phyloP scores from a whole-genome alignment of 2,888 invertebrate genomes.

The Chalcis sispes region DNA sequence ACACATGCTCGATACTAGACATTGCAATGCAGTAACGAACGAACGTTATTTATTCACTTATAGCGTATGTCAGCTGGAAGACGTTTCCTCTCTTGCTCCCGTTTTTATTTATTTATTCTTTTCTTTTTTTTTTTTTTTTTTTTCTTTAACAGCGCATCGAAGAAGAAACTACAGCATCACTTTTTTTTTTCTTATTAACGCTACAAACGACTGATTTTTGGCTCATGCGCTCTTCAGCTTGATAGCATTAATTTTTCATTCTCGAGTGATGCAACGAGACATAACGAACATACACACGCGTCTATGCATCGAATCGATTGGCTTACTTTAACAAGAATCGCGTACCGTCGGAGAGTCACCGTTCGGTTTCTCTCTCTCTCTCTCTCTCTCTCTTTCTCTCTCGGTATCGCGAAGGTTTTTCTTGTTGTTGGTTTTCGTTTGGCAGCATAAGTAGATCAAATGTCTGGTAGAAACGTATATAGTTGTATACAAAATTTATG shows the following conservation, averaged over 20 bases:
- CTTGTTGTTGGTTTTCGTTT: constrained; percentile 26
- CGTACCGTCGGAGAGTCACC: background rate
- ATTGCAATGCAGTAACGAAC: background rate
- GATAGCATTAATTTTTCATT: constrained; percentile 13
- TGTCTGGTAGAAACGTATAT: constrained; percentile 28
- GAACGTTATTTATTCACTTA: background rate
- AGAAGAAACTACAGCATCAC: constrained; percentile 1
- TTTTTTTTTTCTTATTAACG: background rate
- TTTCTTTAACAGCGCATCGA: background rate
- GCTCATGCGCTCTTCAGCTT: constrained; percentile 8
- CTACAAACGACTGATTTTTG: constrained; percentile 6
- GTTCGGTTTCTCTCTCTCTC: constrained; percentile 18
- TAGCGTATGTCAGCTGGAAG: constrained; percentile 62
- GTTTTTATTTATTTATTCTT: constrained; percentile 15
- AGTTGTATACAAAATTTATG: constrained; percentile 30
- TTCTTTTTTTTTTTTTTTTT: background rate
- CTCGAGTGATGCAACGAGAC: background rate
- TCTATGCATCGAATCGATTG: constrained; percentile 15
- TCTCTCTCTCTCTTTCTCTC: constrained; percentile 1
- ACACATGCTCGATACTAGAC: background rate
- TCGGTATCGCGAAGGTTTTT: constrained; percentile 8
- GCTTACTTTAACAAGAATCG: constrained; percentile 26
- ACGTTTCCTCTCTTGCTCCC: constrained; percentile 55
- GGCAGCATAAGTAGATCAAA: constrained; percentile 33
- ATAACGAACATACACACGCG: constrained; percentile 1